These are phyloP conservation scores for Xiphophorus couchianus DNA, from an alignment of 2,113 vertebrate genomes.

Conservation along the genomic window DNA sequence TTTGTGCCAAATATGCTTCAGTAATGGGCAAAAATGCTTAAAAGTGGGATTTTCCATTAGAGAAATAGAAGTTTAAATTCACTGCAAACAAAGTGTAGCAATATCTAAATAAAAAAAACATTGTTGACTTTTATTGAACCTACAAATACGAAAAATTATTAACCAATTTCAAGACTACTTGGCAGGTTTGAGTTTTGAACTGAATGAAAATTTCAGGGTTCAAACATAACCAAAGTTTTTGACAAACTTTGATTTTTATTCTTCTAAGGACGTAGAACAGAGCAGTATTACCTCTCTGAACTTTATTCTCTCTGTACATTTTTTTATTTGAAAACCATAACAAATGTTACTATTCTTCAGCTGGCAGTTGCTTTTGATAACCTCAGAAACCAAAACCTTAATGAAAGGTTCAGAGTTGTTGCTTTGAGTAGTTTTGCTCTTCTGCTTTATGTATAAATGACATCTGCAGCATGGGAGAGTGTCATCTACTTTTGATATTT, in stretches of 20 bases:
- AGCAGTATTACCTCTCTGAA: neutral
- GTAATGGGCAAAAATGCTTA: no score
- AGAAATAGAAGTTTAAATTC: no score
- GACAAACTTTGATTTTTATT: neutral
- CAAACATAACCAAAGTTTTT: no score
- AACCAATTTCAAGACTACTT: no score
- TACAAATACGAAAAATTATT: no score
- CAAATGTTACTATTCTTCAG: constrained; percentile 9
- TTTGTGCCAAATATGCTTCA: no score
- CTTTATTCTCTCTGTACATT: neutral
- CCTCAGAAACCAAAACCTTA: neutral
- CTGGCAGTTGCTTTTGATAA: neutral
- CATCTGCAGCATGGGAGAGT: neutral
- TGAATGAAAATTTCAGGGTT: no score
- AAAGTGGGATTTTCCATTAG: no score
- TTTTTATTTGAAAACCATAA: constrained; percentile 10
- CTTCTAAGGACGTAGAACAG: neutral
- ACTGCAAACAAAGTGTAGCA: no score
- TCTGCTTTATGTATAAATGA: neutral
- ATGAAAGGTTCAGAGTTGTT: neutral
- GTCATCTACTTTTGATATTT: neutral
- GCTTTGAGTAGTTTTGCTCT: neutral
- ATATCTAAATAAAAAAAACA: no score
- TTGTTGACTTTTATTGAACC: no score
- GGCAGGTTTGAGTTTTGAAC: no score